Base-by-base conservation (phyloP, 2,797 vertebrate genomes). In the Gephyroberyx darwinii region DNA sequence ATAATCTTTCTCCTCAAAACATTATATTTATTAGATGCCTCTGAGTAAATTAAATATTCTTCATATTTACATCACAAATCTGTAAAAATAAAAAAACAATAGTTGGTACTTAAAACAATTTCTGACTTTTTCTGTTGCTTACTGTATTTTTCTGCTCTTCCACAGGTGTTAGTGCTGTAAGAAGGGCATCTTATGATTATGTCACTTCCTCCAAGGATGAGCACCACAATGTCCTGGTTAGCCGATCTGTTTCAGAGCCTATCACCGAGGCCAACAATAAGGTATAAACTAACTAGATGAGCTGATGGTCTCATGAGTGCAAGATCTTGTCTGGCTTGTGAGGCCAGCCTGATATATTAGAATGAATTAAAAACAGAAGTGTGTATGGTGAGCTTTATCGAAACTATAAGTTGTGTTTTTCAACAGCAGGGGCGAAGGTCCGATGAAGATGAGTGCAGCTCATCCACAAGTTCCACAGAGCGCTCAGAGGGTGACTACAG, bases 381-480 rank as follows among this genome's bases (percentile, higher is more conserved):
- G 0, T 19, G 1, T 8, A 0, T 45, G 16, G 57, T 52, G 31
- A 35, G 12, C 1, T 60, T 5, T 57, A 4, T 78, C 7, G 52
- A 10, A 68, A 20, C 26, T 39, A 14, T 71, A 8, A 4, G 2
- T 14, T 55, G 55, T 78, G 26, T 77, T 67, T 56, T 71, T 17
- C 78, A 58, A n/a, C 65, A 84, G 78, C 82, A 88, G 77, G 86
- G 77, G 74, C 91, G 77, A 69, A 89, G 85, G 14, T 96, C 95
- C 48, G 96, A 96, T 67, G 93, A 95, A 37, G 95, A 97, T 33
- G 96, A 98, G 37, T 91, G 94, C 74, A 95, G 92, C 83, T 98
- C 97, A 66, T 98, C 97, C 62, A 94, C 96, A 71, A 97, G 96
- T 86, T 99, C 97, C 66, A 96, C 95, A 14, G 97, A 99, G 50